phyloP scores from a whole-genome alignment of 1,140 invertebrate genomes.

The Trialeurodes vaporariorum region DNA sequence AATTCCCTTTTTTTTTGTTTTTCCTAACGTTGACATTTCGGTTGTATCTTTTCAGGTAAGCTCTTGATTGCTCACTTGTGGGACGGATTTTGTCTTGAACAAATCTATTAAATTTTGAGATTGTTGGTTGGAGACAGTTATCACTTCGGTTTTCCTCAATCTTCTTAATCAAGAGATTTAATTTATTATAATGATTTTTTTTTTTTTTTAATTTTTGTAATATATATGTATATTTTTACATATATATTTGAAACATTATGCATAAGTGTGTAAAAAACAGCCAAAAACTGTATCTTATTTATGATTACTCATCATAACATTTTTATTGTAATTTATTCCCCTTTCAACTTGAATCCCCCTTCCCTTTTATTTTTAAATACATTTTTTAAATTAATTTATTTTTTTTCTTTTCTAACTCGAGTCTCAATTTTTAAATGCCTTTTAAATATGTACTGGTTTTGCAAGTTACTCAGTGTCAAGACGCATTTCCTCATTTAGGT shows the following conservation, averaged over 20 bases:
- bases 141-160: background rate
- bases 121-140: background rate
- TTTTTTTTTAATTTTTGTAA: background rate
- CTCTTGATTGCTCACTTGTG: background rate
- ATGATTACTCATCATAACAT: background rate
- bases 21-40: background rate
- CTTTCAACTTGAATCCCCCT: background rate
- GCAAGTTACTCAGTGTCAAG: too few species aligned
- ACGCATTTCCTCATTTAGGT: too few species aligned
- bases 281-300: conserved; percentile 1
- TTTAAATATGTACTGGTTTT: too few species aligned
- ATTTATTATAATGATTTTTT: background rate
- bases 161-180: background rate
- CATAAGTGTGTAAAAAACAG: background rate
- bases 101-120: background rate
- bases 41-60: background rate
- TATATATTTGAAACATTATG: background rate
- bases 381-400: background rate
- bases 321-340: conserved; percentile 1
- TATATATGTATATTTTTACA: background rate
- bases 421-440: too few species aligned
- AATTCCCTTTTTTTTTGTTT: too few species aligned
- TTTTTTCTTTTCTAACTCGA: background rate
- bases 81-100: background rate
- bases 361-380: background rate